These are phyloP conservation scores for Bugula neritina DNA, from an alignment of 2,888 invertebrate species.

Conservation along the genomic window DNA sequence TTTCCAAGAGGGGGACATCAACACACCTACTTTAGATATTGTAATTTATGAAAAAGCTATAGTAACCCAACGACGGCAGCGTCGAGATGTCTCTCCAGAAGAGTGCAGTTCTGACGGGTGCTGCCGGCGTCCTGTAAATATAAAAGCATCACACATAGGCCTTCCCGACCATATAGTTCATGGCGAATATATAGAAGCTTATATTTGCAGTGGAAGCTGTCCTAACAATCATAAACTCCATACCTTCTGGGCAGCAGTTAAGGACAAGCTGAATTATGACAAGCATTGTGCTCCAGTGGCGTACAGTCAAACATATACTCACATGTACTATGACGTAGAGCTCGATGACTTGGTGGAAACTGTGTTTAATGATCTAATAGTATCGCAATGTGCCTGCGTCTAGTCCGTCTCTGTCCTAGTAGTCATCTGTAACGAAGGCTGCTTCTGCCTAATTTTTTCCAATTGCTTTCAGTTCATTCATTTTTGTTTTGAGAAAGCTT, in stretches of 20 bases:
- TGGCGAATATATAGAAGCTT: background rate
- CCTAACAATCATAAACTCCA: background rate
- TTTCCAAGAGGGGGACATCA: background rate
- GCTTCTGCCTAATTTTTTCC: background rate
- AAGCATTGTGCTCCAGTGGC: constrained; percentile 1
- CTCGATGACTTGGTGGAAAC: background rate
- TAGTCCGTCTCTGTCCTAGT: background rate
- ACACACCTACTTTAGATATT: background rate
- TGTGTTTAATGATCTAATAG: background rate
- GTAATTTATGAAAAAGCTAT: background rate
- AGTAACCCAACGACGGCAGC: background rate
- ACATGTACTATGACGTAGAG: background rate
- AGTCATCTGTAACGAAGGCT: background rate
- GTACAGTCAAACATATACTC: too few relatives aligned
- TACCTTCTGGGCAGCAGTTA: background rate
- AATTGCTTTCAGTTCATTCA: background rate
- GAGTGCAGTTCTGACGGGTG: background rate
- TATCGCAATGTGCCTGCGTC: background rate
- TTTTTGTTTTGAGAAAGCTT: background rate
- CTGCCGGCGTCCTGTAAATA: background rate
- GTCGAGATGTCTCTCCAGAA: background rate
- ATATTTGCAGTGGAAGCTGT: background rate
- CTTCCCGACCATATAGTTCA: background rate
- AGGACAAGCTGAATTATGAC: background rate
- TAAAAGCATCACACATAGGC: background rate